phyloP scores from a whole-genome alignment of 1,140 invertebrate genomes.

The Musca domestica region DNA sequence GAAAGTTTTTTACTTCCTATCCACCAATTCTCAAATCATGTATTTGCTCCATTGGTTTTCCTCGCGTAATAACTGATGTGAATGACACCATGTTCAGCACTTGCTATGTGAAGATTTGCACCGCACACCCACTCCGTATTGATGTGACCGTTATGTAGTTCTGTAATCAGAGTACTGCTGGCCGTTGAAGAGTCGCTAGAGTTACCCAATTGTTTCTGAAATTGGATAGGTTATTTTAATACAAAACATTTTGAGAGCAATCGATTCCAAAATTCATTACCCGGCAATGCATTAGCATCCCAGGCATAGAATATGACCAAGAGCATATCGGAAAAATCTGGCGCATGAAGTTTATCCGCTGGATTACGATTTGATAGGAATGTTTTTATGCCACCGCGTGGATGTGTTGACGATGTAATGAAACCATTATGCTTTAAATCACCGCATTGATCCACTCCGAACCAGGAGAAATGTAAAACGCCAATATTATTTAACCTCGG shows the following conservation, averaged over 20 bases:
- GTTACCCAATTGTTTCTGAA: constrained; percentile 42
- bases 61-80: constrained; percentile 57
- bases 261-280: constrained; percentile 62
- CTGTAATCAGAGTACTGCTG: constrained; percentile 59
- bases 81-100: constrained; percentile 55
- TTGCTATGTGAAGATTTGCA: constrained; percentile 56
- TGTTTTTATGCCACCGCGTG: constrained; percentile 30
- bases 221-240: too few species aligned
- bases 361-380: constrained; percentile 31
- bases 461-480: constrained; percentile 35
- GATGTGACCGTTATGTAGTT: constrained; percentile 61
- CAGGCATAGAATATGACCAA: constrained; percentile 65
- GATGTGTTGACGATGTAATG: constrained; percentile 27
- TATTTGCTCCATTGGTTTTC: constrained; percentile 9
- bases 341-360: constrained; percentile 25
- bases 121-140: constrained; percentile 56
- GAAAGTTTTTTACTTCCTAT: too few species aligned
- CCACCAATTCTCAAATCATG: too few species aligned
- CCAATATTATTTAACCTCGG: constrained; percentile 28
- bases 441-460: constrained; percentile 23
- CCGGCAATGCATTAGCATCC: constrained; percentile 67
- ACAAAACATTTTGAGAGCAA: neutral
- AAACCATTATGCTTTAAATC: constrained; percentile 29
- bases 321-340: constrained; percentile 37
- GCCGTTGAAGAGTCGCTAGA: constrained; percentile 66